Conservation (phyloP, 2,797 vertebrate species). For the Arrhamphus sclerolepis region DNA sequence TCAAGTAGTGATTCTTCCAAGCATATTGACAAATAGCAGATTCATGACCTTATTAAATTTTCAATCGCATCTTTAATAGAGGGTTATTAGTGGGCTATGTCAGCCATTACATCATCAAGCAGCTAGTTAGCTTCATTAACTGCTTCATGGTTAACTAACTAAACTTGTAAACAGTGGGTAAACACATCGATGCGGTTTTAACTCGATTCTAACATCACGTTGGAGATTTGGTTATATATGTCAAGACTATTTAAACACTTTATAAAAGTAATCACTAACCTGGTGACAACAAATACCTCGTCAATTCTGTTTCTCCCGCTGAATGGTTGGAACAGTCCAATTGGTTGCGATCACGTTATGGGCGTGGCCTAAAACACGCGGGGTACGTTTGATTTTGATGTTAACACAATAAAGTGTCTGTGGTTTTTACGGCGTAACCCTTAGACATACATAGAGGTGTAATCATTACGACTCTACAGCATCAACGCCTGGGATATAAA, state of each 20-base stretch:
- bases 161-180: background rate
- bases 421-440: too few relatives aligned
- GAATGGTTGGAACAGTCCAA: constrained; percentile 35
- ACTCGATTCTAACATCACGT: background rate
- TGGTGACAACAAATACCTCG: background rate
- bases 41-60: too few relatives aligned
- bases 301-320: constrained; percentile 67
- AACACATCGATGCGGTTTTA: background rate
- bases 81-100: too few relatives aligned
- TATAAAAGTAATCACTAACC: background rate
- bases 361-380: background rate
- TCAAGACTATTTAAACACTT: background rate
- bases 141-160: constrained; percentile 9
- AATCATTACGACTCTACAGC: too few relatives aligned
- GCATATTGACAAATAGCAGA: too few relatives aligned
- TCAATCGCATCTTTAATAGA: too few relatives aligned
- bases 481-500: too few relatives aligned
- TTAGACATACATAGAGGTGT: too few relatives aligned
- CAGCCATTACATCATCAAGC: too few relatives aligned
- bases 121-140: too few relatives aligned
- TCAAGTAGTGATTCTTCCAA: too few relatives aligned
- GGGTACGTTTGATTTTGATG: constrained; percentile 17
- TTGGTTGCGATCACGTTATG: constrained; percentile 35
- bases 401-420: background rate
- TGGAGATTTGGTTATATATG: constrained; percentile 28